These are phyloP conservation scores for Ernsta delagoae DNA, from an alignment of 2,888 invertebrate genomes.

Conservation along the genomic window DNA sequence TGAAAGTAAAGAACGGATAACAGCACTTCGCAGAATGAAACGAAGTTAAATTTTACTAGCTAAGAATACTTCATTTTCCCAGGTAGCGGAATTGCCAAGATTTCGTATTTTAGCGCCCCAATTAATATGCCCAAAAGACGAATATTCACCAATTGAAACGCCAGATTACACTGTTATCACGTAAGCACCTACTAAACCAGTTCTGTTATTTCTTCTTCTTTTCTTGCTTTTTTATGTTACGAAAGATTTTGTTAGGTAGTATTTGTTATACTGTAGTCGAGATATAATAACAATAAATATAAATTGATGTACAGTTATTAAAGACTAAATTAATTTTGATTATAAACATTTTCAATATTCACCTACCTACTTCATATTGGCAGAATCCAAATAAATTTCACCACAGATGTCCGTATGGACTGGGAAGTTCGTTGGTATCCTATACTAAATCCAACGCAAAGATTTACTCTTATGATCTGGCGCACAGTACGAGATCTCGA, in stretches of 20 bases:
- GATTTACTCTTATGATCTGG: constrained; percentile 60
- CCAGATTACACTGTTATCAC: constrained; percentile 60
- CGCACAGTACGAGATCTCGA: constrained; percentile 56
- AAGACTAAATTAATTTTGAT: too few species aligned
- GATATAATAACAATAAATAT: too few species aligned
- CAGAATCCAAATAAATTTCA: constrained; percentile 46
- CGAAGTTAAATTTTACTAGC: neutral
- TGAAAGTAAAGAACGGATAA: neutral
- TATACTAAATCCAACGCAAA: constrained; percentile 53
- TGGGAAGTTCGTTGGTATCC: constrained; percentile 63
- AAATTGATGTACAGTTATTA: too few species aligned
- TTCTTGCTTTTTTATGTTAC: neutral
- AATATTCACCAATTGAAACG: constrained; percentile 51
- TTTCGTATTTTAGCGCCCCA: constrained; percentile 62
- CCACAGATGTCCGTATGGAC: constrained; percentile 42
- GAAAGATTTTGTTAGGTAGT: too few species aligned
- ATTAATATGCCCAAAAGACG: constrained; percentile 63
- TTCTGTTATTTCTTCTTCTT: too few species aligned
- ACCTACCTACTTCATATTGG: too few species aligned
- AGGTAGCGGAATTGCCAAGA: constrained; percentile 35
- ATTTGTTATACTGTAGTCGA: too few species aligned
- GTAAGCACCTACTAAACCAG: constrained; percentile 35
- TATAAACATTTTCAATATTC: too few species aligned
- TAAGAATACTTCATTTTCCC: neutral
- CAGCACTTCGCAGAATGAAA: neutral